phyloP scores from a whole-genome alignment of 2,797 vertebrate species.

The Tolypeutes matacus region DNA sequence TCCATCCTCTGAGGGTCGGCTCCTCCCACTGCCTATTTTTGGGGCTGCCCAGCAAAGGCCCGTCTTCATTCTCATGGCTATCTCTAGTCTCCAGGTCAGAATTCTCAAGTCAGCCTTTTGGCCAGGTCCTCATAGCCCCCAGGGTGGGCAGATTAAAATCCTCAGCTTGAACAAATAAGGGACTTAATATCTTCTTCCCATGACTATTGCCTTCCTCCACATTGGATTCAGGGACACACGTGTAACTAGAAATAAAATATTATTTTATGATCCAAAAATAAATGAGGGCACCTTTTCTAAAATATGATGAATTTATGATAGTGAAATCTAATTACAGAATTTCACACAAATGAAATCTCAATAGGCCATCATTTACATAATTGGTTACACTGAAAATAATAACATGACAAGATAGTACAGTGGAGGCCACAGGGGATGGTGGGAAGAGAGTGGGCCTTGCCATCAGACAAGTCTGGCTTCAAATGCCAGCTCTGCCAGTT shows the following conservation, averaged over 20 bases:
- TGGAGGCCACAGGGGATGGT: not conserved
- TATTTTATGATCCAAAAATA: not conserved
- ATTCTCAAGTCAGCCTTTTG: not conserved
- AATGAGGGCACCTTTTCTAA: not conserved
- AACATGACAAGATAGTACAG: not conserved
- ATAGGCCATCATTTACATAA: not conserved
- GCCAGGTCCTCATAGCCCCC: not conserved
- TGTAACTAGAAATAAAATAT: not conserved
- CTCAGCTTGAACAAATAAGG: not conserved
- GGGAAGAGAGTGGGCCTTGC: not conserved
- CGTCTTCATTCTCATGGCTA: too few species aligned
- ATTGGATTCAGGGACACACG: not conserved
- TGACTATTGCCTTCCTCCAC: not conserved
- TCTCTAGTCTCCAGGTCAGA: not conserved
- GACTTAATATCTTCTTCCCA: not conserved
- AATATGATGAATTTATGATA: not conserved
- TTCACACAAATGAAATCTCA: not conserved
- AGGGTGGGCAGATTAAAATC: not conserved
- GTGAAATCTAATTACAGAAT: conserved; percentile 6
- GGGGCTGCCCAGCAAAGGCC: not conserved
- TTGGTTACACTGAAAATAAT: not conserved
- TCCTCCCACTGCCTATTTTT: not conserved
- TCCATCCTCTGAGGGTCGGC: too few species aligned
- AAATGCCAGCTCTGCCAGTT: not conserved
- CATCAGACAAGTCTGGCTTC: not conserved